phyloP scores from a whole-genome alignment of 1,140 invertebrate species.

The Acarapis woodi region DNA sequence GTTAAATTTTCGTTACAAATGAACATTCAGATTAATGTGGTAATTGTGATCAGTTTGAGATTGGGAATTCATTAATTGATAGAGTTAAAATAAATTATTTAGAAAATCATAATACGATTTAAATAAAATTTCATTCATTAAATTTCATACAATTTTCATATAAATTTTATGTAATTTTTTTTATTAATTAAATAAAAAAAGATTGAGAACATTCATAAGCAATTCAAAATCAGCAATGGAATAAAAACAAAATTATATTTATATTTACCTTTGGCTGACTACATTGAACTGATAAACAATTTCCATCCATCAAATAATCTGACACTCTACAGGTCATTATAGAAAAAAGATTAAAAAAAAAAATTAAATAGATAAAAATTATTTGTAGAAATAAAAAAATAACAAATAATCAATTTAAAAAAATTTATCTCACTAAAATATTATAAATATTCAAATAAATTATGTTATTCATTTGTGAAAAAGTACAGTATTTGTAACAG shows the following conservation, averaged over 20 bases:
- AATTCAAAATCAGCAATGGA: not conserved
- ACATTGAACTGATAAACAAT: no score
- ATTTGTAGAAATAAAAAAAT: not conserved
- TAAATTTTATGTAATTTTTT: not conserved
- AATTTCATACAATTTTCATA: not conserved
- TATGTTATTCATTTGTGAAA: not conserved
- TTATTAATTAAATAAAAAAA: not conserved
- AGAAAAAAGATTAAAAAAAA: no score
- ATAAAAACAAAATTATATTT: conserved; percentile 6
- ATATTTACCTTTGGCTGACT: conserved; percentile 10
- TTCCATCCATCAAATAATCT: conserved; percentile 25
- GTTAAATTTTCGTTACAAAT: no score
- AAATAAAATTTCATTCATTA: not conserved
- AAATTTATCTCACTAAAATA: not conserved
- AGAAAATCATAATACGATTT: no score
- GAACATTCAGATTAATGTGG: no score
- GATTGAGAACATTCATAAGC: not conserved
- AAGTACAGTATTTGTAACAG: not conserved
- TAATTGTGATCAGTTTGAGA: no score
- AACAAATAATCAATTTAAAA: not conserved
- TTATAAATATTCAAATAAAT: not conserved
- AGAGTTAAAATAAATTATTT: no score
- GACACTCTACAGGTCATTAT: conserved; percentile 20
- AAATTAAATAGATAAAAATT: no score
- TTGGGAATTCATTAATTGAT: no score